Conservation (phyloP, 2,888 invertebrate genomes). For the Oxyteleia sp. region DNA sequence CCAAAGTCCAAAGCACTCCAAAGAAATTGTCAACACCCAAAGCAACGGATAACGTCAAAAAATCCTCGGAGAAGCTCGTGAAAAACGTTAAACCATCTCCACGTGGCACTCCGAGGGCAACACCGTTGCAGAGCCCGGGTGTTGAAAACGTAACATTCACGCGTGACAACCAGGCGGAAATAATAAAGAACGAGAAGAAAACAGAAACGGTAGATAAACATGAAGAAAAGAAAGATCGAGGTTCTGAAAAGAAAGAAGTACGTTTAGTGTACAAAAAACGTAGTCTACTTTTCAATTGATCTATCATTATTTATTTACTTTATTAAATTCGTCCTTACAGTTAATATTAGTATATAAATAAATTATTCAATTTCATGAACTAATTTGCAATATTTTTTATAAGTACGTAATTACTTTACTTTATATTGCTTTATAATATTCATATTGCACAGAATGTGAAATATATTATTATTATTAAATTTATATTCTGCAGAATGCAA, state of each 20-base stretch:
- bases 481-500: slow-evolving; percentile 43
- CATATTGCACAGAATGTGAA: too few species aligned
- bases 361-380: neutral
- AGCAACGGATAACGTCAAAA: slow-evolving; percentile 77
- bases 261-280: too few species aligned
- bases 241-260: slow-evolving; percentile 83
- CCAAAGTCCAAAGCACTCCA: slow-evolving; percentile 83
- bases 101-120: slow-evolving; percentile 88
- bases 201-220: slow-evolving; percentile 74
- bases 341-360: neutral
- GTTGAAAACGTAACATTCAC: slow-evolving; percentile 86
- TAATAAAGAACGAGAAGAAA: slow-evolving; percentile 81
- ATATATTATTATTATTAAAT: too few species aligned
- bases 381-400: too few species aligned
- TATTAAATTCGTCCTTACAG: too few species aligned
- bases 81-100: slow-evolving; percentile 87
- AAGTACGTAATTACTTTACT: too few species aligned
- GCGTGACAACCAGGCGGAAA: slow-evolving; percentile 82
- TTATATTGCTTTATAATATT: too few species aligned
- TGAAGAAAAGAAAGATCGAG: slow-evolving; percentile 84
- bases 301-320: too few species aligned
- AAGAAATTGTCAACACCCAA: slow-evolving; percentile 86
- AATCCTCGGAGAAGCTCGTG: slow-evolving; percentile 82
- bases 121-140: slow-evolving; percentile 89
- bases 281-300: too few species aligned